Conservation (phyloP, 2,888 invertebrate genomes). For the Rhamphomyia laevipes region DNA sequence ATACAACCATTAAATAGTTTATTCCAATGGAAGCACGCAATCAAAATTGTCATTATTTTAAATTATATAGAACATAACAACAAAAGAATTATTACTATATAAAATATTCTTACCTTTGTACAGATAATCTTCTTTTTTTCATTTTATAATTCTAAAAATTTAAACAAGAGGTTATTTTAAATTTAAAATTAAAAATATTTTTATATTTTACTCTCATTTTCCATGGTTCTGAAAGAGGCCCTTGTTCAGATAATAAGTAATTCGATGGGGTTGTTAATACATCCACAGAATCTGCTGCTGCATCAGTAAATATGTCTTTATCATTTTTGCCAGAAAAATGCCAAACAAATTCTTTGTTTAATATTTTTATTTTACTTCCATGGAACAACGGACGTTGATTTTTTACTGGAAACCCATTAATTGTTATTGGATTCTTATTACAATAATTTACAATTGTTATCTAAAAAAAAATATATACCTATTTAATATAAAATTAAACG, state of each 20-base stretch:
- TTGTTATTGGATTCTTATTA: slow-evolving; percentile 20
- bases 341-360: slow-evolving; percentile 30
- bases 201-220: not conserved
- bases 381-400: slow-evolving; percentile 25
- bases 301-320: not conserved
- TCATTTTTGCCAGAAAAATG: slow-evolving; percentile 18
- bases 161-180: not conserved
- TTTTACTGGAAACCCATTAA: slow-evolving; percentile 24
- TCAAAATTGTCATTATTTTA: too few species aligned
- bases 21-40: too few species aligned
- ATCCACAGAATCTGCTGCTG: not conserved
- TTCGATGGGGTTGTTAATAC: slow-evolving; percentile 18
- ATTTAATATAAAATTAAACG: not conserved
- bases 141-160: not conserved
- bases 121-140: not conserved
- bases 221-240: slow-evolving; percentile 28
- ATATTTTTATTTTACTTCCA: slow-evolving; percentile 26
- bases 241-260: slow-evolving; percentile 18
- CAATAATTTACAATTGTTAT: slow-evolving; percentile 29
- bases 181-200: not conserved
- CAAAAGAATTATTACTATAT: too few species aligned
- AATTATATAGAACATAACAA: too few species aligned
- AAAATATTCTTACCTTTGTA: not conserved
- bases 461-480: slow-evolving; percentile 16
- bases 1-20: too few species aligned